Conservation (phyloP, 2,888 invertebrate genomes). For the Rhaphigaster nebulosa region DNA sequence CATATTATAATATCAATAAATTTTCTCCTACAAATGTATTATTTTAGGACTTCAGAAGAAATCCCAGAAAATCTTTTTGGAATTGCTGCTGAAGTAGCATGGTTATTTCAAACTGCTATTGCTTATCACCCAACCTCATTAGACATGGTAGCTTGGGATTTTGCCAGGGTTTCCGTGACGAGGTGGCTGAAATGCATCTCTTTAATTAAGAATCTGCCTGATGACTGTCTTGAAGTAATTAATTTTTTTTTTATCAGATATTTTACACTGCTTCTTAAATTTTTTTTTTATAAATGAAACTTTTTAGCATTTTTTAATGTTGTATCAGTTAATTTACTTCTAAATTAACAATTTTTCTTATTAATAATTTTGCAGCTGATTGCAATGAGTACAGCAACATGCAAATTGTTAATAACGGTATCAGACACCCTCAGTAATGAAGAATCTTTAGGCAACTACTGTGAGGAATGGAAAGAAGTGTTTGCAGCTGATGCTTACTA, state of each 20-base stretch:
- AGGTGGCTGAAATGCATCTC: constrained; percentile 75
- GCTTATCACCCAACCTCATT: constrained; percentile 68
- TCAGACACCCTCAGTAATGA: constrained; percentile 7
- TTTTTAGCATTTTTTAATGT: background rate
- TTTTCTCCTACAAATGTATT: no score
- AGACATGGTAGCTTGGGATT: constrained; percentile 78
- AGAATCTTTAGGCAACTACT: constrained; percentile 64
- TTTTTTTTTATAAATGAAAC: background rate
- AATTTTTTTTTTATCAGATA: background rate
- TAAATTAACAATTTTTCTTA: background rate
- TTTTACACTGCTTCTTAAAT: background rate
- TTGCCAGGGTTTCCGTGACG: constrained; percentile 78
- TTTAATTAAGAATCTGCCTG: constrained; percentile 38
- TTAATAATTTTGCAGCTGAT: constrained; percentile 33
- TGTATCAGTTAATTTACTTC: background rate
- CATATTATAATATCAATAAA: no score
- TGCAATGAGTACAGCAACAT: constrained; percentile 10
- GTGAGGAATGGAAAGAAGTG: constrained; percentile 82
- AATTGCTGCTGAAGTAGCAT: constrained; percentile 67
- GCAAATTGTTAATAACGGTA: constrained; percentile 31
- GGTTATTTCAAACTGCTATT: constrained; percentile 68
- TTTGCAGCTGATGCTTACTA: constrained; percentile 77
- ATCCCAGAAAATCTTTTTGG: constrained; percentile 47
- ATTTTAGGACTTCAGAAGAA: background rate
- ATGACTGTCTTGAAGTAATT: constrained; percentile 52